Conservation (phyloP, 2,113 vertebrate species). For the Leptodactylus fuscus region DNA sequence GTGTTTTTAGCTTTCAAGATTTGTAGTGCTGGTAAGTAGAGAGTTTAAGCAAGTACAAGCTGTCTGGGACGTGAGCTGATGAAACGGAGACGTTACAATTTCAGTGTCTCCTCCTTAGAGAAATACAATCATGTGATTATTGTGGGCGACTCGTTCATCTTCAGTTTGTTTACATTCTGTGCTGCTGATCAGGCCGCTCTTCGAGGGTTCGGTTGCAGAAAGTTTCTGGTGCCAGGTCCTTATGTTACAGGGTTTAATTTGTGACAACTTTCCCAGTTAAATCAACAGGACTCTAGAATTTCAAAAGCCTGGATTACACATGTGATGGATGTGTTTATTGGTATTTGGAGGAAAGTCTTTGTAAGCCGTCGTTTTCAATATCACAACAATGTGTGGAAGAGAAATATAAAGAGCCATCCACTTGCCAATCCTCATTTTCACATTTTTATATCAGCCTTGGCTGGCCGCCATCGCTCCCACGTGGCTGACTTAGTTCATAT, state of each 20-base stretch:
- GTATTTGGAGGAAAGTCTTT: constrained; percentile 48
- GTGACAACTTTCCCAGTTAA: constrained; percentile 52
- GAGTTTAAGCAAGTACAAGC: neutral
- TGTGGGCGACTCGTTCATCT: constrained; percentile 47
- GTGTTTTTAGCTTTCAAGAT: neutral
- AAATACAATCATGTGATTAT: constrained; percentile 57
- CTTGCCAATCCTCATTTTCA: constrained; percentile 55
- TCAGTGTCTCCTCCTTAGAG: constrained; percentile 12
- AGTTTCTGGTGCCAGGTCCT: constrained; percentile 50
- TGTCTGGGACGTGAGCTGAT: constrained; percentile 25
- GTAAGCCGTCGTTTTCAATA: constrained; percentile 38
- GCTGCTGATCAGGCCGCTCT: constrained; percentile 34
- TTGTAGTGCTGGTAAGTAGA: neutral
- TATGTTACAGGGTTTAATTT: constrained; percentile 55
- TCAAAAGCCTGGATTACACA: constrained; percentile 51
- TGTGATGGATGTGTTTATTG: constrained; percentile 58
- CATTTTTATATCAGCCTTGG: constrained; percentile 58
- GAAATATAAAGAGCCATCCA: constrained; percentile 1
- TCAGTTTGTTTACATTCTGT: constrained; percentile 46
- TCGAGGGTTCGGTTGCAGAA: constrained; percentile 7
- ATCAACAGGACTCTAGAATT: constrained; percentile 45
- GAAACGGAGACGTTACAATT: constrained; percentile 32
- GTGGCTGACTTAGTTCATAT: neutral
- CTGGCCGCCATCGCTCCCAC: neutral
- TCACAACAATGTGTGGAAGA: constrained; percentile 51